Evolutionary conservation across 2,113 vertebrate genomes (phyloP).

Genomic region (Podiceps cristatus): DNA sequence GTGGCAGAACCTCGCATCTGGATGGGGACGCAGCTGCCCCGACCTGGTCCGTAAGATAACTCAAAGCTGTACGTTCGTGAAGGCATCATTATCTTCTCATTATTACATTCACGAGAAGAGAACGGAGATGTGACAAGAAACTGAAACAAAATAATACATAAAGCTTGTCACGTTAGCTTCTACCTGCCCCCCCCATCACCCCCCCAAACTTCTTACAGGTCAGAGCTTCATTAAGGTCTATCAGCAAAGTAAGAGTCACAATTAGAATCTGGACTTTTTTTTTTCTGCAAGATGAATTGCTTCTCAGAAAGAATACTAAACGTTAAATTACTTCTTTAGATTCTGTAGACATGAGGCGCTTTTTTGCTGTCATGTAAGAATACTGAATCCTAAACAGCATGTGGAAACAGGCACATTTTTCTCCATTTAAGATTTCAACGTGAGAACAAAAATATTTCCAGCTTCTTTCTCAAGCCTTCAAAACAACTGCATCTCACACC

Average conservation of each 20-base stretch:
- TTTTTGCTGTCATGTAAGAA: neutral
- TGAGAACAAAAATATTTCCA: neutral
- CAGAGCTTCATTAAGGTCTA: neutral
- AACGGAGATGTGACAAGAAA: neutral
- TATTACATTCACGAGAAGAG: neutral
- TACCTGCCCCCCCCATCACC: too few species aligned
- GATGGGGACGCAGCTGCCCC: neutral
- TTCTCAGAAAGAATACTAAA: neutral
- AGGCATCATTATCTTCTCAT: neutral
- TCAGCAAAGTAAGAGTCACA: neutral
- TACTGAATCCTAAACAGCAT: neutral
- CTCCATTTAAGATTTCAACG: neutral
- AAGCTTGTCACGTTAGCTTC: neutral
- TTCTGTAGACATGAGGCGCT: neutral
- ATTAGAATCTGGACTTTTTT: neutral
- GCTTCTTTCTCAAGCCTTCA: slow-evolving; percentile 17
- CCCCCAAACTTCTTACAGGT: neutral
- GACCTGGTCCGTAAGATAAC: neutral
- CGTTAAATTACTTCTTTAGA: neutral
- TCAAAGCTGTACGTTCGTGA: neutral
- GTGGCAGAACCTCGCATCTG: neutral
- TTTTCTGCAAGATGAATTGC: neutral
- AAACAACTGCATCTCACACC: neutral
- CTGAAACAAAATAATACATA: neutral
- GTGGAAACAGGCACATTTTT: neutral